A percentile compares a stretch with the other conserved stretches of the same genome.
phyloP scores from a whole-genome alignment of 1,140 invertebrate genomes.

The Microplitis mediator region DNA sequence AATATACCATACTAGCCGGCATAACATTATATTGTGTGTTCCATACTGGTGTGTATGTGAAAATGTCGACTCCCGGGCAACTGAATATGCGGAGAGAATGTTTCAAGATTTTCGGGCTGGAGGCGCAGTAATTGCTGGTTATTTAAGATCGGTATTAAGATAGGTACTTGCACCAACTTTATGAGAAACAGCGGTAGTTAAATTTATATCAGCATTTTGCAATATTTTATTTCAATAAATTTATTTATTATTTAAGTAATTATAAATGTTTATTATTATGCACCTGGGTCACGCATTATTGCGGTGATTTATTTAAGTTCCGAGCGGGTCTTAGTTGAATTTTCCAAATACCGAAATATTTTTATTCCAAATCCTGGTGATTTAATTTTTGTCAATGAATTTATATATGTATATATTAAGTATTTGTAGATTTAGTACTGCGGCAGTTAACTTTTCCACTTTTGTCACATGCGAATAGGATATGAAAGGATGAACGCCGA shows the following conservation, averaged over 20 bases:
- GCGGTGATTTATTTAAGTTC: too few species aligned
- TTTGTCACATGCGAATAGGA: not conserved
- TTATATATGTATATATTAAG: conserved; percentile 36
- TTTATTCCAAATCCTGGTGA: not conserved
- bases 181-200: not conserved
- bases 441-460: not conserved
- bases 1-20: conserved; percentile 46
- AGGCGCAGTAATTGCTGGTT: not conserved
- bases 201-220: not conserved
- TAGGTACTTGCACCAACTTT: not conserved
- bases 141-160: conserved; percentile 8
- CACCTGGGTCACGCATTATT: too few species aligned
- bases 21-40: conserved; percentile 38
- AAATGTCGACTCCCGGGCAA: not conserved
- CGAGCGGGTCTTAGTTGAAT: too few species aligned
- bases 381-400: not conserved
- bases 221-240: not conserved
- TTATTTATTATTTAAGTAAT: not conserved
- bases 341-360: not conserved
- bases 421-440: conserved; percentile 39
- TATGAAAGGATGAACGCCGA: conserved; percentile 1
- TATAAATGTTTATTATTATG: too few species aligned
- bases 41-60: conserved; percentile 35
- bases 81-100: not conserved
- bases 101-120: not conserved